Evolutionary conservation across 2,888 invertebrate species (phyloP).

Genomic region (Meteorus colon): DNA sequence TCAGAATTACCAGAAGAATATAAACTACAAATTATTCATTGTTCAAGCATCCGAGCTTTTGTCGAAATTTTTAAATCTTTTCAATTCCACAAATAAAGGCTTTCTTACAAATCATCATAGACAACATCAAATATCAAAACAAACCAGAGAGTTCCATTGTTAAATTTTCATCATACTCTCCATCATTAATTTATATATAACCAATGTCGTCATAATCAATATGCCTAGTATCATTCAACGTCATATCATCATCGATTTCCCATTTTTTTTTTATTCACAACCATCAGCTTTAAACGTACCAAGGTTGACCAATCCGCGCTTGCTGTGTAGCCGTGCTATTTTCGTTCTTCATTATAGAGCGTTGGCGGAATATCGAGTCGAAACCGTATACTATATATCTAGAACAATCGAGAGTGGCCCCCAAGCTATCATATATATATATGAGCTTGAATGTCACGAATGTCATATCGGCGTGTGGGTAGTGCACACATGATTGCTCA

Average conservation of each 20-base stretch:
- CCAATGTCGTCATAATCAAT: background rate
- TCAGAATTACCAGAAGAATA: too few species aligned
- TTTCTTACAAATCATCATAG: too few species aligned
- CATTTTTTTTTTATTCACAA: background rate
- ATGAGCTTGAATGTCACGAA: constrained; percentile 32
- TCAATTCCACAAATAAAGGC: too few species aligned
- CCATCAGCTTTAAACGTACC: constrained; percentile 23
- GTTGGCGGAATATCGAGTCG: constrained; percentile 8
- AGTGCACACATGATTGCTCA: constrained; percentile 2
- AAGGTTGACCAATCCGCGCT: constrained; percentile 19
- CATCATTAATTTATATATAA: background rate
- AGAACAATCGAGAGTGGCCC: background rate
- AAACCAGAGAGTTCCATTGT: too few species aligned
- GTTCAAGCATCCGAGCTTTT: too few species aligned
- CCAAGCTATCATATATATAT: background rate
- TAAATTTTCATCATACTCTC: too few species aligned
- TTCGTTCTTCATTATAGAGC: constrained; percentile 27
- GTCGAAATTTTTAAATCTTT: too few species aligned
- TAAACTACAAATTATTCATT: too few species aligned
- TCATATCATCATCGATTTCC: background rate
- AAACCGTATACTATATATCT: background rate
- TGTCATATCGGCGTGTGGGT: constrained; percentile 16
- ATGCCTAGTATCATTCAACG: background rate
- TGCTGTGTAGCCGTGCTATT: constrained; percentile 7
- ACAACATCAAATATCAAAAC: too few species aligned